phyloP scores from a whole-genome alignment of 92 coral and sea anemone species.

The Heliopora coerulea region DNA sequence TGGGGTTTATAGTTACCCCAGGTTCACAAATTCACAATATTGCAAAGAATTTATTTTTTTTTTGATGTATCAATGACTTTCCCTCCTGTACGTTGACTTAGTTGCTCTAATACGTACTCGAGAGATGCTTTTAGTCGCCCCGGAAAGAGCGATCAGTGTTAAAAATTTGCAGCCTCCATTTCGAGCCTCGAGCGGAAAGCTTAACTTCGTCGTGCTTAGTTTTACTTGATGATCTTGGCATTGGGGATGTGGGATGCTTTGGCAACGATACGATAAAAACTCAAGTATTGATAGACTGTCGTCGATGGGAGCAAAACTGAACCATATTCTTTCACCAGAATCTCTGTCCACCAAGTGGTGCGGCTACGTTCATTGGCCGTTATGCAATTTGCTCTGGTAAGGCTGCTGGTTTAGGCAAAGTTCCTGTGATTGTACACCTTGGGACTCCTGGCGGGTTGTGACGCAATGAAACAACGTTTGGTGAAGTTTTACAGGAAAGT shows the following conservation, averaged over 20 bases:
- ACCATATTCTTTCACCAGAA: conserved; percentile 67
- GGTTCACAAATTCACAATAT: too few relatives aligned
- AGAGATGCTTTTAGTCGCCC: too few relatives aligned
- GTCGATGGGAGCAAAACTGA: conserved; percentile 64
- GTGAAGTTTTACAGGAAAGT: conserved; percentile 45
- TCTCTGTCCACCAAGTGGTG: conserved; percentile 91
- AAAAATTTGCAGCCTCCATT: too few relatives aligned
- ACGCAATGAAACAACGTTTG: conserved; percentile 63
- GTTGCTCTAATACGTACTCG: too few relatives aligned
- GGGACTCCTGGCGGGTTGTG: conserved; percentile 66
- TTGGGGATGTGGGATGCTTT: conserved; percentile 80
- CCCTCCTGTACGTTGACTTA: too few relatives aligned
- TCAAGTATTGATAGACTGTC: conserved; percentile 84
- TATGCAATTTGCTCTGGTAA: conserved; percentile 75
- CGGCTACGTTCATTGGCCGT: conserved; percentile 75
- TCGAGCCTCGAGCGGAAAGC: conserved; percentile 29
- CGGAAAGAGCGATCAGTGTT: too few relatives aligned
- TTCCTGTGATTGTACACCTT: conserved; percentile 44
- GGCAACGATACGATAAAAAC: conserved; percentile 79
- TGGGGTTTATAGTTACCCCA: too few relatives aligned
- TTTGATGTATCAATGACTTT: too few relatives aligned
- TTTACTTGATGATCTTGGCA: conserved; percentile 81
- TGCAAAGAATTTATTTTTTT: too few relatives aligned
- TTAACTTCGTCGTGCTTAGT: conserved; percentile 65
- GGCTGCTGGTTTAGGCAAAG: conserved; percentile 33